Conservation (phyloP, 2,797 vertebrate genomes). For the Picus viridis region DNA sequence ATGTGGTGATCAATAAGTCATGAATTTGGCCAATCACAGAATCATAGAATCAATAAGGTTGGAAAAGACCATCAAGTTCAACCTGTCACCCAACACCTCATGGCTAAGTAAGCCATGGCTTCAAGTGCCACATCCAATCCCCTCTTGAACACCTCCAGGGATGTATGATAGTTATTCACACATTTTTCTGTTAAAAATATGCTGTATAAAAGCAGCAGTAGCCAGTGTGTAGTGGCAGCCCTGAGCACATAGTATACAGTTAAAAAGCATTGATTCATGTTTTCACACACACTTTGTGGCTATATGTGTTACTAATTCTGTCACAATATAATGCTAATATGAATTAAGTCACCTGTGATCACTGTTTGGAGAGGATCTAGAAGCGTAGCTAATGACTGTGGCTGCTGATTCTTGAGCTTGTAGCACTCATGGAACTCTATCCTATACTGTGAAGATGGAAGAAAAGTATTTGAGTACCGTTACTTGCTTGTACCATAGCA, state of each 20-base stretch:
- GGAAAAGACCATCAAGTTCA: too few species aligned
- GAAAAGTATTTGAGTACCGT: background rate
- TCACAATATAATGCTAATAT: background rate
- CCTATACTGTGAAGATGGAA: background rate
- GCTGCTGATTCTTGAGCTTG: background rate
- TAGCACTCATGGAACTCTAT: background rate
- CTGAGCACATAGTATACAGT: rapidly evolving
- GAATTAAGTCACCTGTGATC: background rate
- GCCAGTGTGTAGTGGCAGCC: background rate
- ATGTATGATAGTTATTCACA: background rate
- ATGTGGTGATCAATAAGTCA: background rate
- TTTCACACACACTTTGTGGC: background rate
- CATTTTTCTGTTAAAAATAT: background rate
- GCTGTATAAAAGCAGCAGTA: background rate
- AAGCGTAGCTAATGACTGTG: background rate
- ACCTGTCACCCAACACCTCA: too few species aligned
- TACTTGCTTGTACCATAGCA: background rate
- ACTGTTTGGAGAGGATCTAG: background rate
- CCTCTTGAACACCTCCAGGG: too few species aligned
- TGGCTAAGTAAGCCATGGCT: too few species aligned
- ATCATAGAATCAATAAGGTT: too few species aligned
- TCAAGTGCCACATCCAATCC: too few species aligned
- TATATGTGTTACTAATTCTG: background rate
- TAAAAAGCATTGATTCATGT: background rate
- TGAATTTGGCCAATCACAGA: background rate